Conservation (phyloP, 2,888 invertebrate species). For the Sarcophaga caerulescens region DNA sequence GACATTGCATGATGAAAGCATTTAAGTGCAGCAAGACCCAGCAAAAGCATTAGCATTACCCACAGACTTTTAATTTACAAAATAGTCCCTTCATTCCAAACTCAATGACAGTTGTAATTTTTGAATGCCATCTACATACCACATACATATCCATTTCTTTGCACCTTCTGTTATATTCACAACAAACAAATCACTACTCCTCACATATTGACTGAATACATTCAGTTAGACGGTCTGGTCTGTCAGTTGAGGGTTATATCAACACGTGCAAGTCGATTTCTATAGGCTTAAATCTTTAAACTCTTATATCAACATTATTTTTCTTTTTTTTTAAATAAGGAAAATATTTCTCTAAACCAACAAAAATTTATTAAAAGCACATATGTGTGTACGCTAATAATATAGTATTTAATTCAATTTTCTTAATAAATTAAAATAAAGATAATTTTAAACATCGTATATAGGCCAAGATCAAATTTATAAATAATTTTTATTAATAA, state of each 20-base stretch:
- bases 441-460: too few species aligned
- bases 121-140: slow-evolving; percentile 34
- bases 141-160: not conserved
- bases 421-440: too few species aligned
- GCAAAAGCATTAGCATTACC: not conserved
- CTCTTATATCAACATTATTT: not conserved
- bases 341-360: too few species aligned
- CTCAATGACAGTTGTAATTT: slow-evolving; percentile 28
- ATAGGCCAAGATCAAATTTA: too few species aligned
- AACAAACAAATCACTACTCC: not conserved
- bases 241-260: slow-evolving; percentile 31
- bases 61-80: slow-evolving; percentile 28
- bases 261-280: slow-evolving; percentile 32
- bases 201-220: not conserved
- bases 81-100: slow-evolving; percentile 22
- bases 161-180: not conserved
- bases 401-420: too few species aligned
- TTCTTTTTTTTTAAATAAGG: too few species aligned
- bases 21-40: slow-evolving; percentile 16
- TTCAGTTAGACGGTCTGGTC: not conserved
- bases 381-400: too few species aligned
- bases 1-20: not conserved
- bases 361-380: too few species aligned
- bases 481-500: too few species aligned
- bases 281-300: not conserved